phyloP scores from a whole-genome alignment of 2,888 invertebrate genomes.

The Hyposoter didymator region DNA sequence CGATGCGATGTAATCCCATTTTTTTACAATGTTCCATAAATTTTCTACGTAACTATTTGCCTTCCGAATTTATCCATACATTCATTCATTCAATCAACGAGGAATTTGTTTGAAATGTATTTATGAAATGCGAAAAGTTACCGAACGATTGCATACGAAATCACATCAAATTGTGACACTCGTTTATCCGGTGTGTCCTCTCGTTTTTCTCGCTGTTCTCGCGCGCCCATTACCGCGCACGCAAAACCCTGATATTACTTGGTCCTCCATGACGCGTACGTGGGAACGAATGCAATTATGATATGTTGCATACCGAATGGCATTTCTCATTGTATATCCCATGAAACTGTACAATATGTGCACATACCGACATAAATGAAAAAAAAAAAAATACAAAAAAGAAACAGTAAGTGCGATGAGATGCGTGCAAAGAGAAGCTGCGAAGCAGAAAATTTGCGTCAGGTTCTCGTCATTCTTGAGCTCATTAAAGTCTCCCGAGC shows the following conservation, averaged over 20 bases:
- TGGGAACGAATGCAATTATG: constrained; percentile 77
- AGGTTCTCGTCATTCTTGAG: constrained; percentile 29
- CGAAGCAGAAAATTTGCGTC: constrained; percentile 36
- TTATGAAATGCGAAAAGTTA: not conserved
- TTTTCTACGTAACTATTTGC: not conserved
- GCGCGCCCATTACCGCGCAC: constrained; percentile 51
- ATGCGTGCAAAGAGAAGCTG: constrained; percentile 31
- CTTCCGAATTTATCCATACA: not conserved
- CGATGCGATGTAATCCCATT: not conserved
- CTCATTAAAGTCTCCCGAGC: constrained; percentile 5
- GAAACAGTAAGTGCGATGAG: not conserved
- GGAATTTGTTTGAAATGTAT: not conserved
- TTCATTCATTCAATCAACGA: not conserved
- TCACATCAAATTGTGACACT: constrained; percentile 58
- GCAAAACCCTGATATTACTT: constrained; percentile 66
- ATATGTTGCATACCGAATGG: constrained; percentile 69
- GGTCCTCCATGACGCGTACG: constrained; percentile 62
- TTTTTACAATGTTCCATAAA: not conserved
- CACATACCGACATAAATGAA: constrained; percentile 10
- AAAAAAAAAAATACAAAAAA: not conserved
- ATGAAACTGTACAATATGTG: constrained; percentile 31
- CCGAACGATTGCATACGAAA: constrained; percentile 16
- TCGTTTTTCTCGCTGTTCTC: constrained; percentile 42
- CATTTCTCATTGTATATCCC: constrained; percentile 63
- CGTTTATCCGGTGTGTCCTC: constrained; percentile 53